A percentile compares a stretch with the other conserved stretches of the same genome.
Conservation (phyloP, 2,113 vertebrate genomes). For the Verasper variegatus region DNA sequence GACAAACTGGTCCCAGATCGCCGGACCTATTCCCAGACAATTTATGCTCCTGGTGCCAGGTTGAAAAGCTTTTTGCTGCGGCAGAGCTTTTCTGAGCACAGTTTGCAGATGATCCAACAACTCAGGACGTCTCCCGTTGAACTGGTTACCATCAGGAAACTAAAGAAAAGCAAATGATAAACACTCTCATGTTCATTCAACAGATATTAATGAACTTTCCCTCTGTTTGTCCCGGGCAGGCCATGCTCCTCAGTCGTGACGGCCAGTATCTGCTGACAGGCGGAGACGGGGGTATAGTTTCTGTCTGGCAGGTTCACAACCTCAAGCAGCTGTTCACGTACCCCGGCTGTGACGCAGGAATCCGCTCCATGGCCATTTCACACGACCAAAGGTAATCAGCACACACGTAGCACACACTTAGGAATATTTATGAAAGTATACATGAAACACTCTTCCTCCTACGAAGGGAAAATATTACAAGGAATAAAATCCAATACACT, state of each 20-base stretch:
- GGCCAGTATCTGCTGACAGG: constrained; percentile 97
- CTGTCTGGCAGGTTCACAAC: constrained; percentile 91
- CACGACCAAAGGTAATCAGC: constrained; percentile 93
- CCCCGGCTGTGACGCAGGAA: constrained; percentile 95
- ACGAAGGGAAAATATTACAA: no score
- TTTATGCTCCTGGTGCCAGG: constrained; percentile 38
- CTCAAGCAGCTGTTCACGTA: constrained; percentile 94
- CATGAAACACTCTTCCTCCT: background rate
- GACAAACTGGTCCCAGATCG: constrained; percentile 51
- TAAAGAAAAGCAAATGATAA: no score
- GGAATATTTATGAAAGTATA: background rate
- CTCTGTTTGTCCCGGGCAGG: constrained; percentile 75
- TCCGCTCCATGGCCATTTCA: constrained; percentile 96
- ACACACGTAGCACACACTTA: background rate
- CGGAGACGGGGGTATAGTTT: constrained; percentile 90
- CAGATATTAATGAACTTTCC: background rate
- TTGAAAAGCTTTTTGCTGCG: constrained; percentile 20
- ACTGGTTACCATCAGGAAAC: no score
- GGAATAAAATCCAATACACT: no score
- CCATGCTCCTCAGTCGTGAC: constrained; percentile 93
- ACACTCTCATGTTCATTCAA: background rate
- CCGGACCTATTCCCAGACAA: constrained; percentile 29
- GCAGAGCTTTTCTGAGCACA: background rate
- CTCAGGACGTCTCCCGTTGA: background rate
- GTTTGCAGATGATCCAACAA: constrained; percentile 17